A percentile compares a stretch with the other conserved stretches of the same genome.
These are phyloP conservation scores for Bettongia penicillata DNA, from an alignment of 2,113 vertebrate genomes.

Conservation along the genomic window DNA sequence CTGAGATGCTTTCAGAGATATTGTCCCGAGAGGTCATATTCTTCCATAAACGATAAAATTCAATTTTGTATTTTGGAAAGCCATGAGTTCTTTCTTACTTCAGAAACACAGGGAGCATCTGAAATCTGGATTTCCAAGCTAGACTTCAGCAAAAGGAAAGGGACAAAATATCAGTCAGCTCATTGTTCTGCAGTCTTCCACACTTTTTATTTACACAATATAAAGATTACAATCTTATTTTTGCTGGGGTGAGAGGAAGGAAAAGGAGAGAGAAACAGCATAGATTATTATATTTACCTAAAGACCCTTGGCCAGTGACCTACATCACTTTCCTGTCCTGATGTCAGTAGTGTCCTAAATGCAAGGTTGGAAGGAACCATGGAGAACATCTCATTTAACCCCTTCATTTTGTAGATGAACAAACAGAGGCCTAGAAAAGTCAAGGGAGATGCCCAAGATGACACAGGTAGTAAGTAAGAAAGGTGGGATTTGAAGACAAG, in stretches of 20 bases:
- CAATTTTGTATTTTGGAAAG: neutral
- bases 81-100: neutral
- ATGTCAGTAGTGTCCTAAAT: neutral
- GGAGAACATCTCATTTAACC: neutral
- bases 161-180: neutral
- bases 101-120: neutral
- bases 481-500: neutral
- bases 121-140: neutral
- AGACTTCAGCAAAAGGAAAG: neutral
- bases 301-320: neutral
- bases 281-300: neutral
- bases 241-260: neutral
- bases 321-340: neutral
- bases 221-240: neutral
- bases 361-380: neutral
- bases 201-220: neutral
- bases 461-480: neutral
- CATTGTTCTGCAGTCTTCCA: neutral
- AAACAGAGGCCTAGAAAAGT: neutral
- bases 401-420: neutral
- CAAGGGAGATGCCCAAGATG: neutral
- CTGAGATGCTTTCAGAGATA: no score
- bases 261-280: neutral
- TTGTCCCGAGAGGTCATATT: no score
- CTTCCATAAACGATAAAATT: neutral